These are phyloP conservation scores for Apeira syringaria DNA, from an alignment of 2,888 invertebrate species.

Conservation along the genomic window DNA sequence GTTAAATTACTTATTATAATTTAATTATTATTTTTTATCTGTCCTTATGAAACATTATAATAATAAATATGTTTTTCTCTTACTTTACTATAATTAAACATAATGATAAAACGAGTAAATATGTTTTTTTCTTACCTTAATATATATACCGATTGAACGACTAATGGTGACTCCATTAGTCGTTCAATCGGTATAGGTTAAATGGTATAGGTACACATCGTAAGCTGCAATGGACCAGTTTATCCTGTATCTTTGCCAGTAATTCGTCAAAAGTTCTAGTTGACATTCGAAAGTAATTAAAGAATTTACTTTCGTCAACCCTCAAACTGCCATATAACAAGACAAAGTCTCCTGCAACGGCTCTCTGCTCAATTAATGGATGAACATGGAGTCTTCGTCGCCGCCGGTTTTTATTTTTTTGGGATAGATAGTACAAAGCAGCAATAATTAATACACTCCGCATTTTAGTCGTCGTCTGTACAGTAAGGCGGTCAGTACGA, in stretches of 20 bases:
- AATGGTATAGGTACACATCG: constrained; percentile 24
- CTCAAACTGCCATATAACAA: constrained; percentile 26
- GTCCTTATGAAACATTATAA: too few relatives aligned
- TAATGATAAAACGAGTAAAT: constrained; percentile 10
- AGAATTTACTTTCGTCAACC: constrained; percentile 23
- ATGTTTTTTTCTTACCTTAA: constrained; percentile 33
- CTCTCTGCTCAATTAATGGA: constrained; percentile 31
- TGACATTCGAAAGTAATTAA: constrained; percentile 37
- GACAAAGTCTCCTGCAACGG: constrained; percentile 29
- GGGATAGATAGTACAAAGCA: constrained; percentile 26
- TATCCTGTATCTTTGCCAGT: constrained; percentile 36
- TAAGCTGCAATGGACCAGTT: constrained; percentile 38
- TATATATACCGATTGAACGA: too few relatives aligned
- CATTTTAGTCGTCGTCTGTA: constrained; percentile 31
- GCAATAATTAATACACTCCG: constrained; percentile 33
- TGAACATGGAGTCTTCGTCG: constrained; percentile 29
- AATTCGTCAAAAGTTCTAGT: constrained; percentile 38
- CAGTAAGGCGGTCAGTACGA: constrained; percentile 22
- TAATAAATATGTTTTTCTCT: not conserved
- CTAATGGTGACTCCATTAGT: constrained; percentile 29
- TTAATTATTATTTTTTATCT: too few relatives aligned
- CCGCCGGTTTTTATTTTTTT: constrained; percentile 24
- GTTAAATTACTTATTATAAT: too few relatives aligned
- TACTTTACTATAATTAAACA: not conserved
- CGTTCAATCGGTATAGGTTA: constrained; percentile 8